These are phyloP conservation scores for Montipora foliosa DNA, from an alignment of 64 coral and sea anemone genomes.

Conservation along the genomic window DNA sequence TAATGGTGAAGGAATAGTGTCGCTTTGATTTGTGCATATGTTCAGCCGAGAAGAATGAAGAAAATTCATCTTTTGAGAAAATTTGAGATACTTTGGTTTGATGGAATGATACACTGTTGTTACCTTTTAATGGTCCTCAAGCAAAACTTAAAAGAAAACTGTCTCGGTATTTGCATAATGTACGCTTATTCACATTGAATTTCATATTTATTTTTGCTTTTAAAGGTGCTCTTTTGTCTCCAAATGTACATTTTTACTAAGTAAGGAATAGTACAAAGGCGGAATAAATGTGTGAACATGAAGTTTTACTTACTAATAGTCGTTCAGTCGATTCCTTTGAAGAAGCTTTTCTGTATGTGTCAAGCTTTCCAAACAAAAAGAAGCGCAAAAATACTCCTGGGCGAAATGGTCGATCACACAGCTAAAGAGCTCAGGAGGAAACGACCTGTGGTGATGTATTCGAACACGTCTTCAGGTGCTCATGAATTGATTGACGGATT, in stretches of 20 bases:
- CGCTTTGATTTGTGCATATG: neutral
- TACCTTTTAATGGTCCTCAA: neutral
- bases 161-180: neutral
- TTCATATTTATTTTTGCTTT: neutral
- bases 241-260: neutral
- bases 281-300: neutral
- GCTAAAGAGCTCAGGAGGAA: neutral
- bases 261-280: neutral
- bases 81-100: neutral
- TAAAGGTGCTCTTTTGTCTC: neutral
- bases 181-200: neutral
- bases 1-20: neutral
- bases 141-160: neutral
- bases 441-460: neutral
- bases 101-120: neutral
- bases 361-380: neutral
- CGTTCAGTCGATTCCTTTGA: neutral
- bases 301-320: constrained; percentile 39
- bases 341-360: neutral
- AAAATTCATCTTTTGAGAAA: neutral
- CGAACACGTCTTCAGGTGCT: constrained; percentile 37
- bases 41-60: neutral
- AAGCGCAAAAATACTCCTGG: neutral
- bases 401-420: constrained; percentile 7
- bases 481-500: constrained; percentile 34